These are phyloP conservation scores for Anastrepha obliqua DNA, from an alignment of 1,140 invertebrate genomes.

Conservation along the genomic window DNA sequence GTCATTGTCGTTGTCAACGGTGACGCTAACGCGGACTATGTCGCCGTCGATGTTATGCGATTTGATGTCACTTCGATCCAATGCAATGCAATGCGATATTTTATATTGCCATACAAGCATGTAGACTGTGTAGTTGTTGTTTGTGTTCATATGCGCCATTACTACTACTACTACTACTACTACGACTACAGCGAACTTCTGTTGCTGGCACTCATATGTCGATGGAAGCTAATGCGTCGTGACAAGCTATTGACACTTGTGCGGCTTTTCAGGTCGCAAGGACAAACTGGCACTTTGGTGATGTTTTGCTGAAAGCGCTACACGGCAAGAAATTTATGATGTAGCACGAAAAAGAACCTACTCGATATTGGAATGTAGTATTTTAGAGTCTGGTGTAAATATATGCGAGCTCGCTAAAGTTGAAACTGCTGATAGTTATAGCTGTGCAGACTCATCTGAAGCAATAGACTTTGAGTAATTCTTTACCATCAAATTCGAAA, in stretches of 20 bases:
- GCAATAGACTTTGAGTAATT: too few relatives aligned
- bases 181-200: too few relatives aligned
- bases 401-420: too few relatives aligned
- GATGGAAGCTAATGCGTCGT: constrained; percentile 18
- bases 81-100: constrained; percentile 37
- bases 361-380: too few relatives aligned
- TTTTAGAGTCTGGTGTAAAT: too few relatives aligned
- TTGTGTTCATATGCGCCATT: neutral
- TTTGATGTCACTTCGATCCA: constrained; percentile 37
- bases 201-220: neutral
- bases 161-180: neutral
- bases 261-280: constrained; percentile 35
- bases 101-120: neutral
- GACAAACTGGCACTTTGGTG: neutral
- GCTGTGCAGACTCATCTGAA: too few relatives aligned
- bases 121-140: neutral
- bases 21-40: neutral
- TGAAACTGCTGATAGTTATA: too few relatives aligned
- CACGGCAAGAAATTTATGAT: too few relatives aligned
- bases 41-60: neutral
- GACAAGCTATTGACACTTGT: constrained; percentile 46
- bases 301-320: neutral
- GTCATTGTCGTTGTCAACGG: neutral
- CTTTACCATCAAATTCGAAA: too few relatives aligned
- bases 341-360: too few relatives aligned